These are phyloP conservation scores for Belonocnema kinseyi DNA, from an alignment of 1,140 invertebrate genomes.

Conservation along the genomic window DNA sequence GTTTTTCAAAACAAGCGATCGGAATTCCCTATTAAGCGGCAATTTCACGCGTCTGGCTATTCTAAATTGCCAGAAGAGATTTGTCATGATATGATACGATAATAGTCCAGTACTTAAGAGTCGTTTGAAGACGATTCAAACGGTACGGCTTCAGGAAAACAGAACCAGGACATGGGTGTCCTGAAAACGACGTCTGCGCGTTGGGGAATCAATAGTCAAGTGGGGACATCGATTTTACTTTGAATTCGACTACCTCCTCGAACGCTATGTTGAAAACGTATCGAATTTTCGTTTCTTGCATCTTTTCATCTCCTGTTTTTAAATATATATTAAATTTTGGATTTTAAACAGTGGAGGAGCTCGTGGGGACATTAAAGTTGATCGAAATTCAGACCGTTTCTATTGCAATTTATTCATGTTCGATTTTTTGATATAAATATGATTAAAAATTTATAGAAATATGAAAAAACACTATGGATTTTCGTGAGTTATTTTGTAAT, in stretches of 20 bases:
- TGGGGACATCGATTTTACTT: slow-evolving; percentile 18
- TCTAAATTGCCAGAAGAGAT: slow-evolving; percentile 50
- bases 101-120: slow-evolving; percentile 51
- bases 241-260: background rate
- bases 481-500: too few species aligned
- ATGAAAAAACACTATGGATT: too few species aligned
- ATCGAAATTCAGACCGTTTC: background rate
- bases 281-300: slow-evolving; percentile 11
- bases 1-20: slow-evolving; percentile 15
- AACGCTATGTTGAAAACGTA: slow-evolving; percentile 3
- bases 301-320: slow-evolving; percentile 21
- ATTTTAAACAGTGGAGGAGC: slow-evolving; percentile 13
- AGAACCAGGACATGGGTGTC: slow-evolving; percentile 42
- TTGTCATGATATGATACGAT: slow-evolving; percentile 44
- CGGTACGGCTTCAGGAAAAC: slow-evolving; percentile 51
- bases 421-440: too few species aligned
- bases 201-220: background rate
- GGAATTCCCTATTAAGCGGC: slow-evolving; percentile 38
- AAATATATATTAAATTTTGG: slow-evolving; percentile 26
- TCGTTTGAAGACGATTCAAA: slow-evolving; percentile 58
- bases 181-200: slow-evolving; percentile 31
- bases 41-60: slow-evolving; percentile 41
- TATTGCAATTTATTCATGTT: too few species aligned
- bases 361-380: background rate
- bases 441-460: too few species aligned